Evolutionary conservation across 2,113 vertebrate genomes (phyloP).

Genomic region (Sorex araneus): DNA sequence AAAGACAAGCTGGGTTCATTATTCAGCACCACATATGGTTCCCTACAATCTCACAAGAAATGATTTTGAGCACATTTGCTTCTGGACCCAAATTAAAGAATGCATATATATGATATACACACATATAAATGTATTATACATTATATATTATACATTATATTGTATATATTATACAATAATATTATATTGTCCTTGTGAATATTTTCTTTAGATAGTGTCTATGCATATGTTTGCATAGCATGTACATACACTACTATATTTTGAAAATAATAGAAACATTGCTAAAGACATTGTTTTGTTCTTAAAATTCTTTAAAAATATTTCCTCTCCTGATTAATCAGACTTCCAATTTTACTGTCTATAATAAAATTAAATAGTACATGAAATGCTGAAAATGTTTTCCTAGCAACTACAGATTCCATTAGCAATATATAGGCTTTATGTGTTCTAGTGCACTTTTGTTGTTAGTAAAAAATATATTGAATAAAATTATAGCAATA

Average conservation of each 20-base stretch:
- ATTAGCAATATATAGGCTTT: slow-evolving; percentile 14
- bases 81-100: no score
- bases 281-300: not conserved
- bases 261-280: slow-evolving; percentile 39
- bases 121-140: no score
- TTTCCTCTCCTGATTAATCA: not conserved
- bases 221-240: not conserved
- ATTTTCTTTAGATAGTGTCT: not conserved
- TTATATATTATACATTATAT: no score
- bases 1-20: no score
- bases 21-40: no score
- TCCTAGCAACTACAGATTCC: not conserved
- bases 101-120: no score
- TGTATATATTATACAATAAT: no score
- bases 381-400: slow-evolving; percentile 54
- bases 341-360: not conserved
- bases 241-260: not conserved
- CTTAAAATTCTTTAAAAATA: not conserved
- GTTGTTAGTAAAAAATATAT: slow-evolving; percentile 1
- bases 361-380: slow-evolving; percentile 24
- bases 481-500: slow-evolving; percentile 58
- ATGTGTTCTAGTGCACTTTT: slow-evolving; percentile 46
- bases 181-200: not conserved
- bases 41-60: no score
- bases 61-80: no score